Base-by-base conservation (phyloP, 2,888 invertebrate genomes). In the Graphium colonna region DNA sequence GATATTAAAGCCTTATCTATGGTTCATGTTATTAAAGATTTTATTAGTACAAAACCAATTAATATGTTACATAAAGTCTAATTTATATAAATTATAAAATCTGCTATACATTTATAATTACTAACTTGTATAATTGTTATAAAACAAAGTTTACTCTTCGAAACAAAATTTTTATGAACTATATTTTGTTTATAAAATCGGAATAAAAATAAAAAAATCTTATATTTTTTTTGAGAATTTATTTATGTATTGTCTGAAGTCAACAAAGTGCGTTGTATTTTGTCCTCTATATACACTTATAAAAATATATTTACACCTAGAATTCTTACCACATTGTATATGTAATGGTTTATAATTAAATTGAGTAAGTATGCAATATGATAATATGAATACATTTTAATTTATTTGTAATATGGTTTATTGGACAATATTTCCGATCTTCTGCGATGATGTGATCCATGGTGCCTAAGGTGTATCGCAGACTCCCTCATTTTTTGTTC, bases 381-480 rank as follows among this genome's bases (percentile, higher is more conserved):
- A 50, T 51, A 44, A 54, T 58, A 46, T 51, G 53, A 55, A 58
- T 53, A 60, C 54, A 59, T 51, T 64, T n/a, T 60, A 50, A 52
- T 57, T 73, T 76, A 85, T 79, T 87, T 87, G 53, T 84, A 85
- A 62, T 83, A 87, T 43, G 85, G 82, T 63, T 77, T 70, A 58
- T 84, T 81, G 15, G 84, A 82, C 15, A 80, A 63, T 10, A 67
- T 64, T 50, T 87, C 87, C 8, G 79, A 73, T 66, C 82, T 86
- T 63, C 82, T 75, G 4, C 82, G 76, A 59, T 83, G 88, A 60
- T 87, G 89, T 13, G 71, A 65, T 36, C 87, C 87, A 60, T 87
- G 87, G 60, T 89, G 89, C 67, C 89, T 75, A 65, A 89, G 72
- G 70, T 87, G 89, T 64, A 88, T 85, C 52, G 82, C 72, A 1